Evolutionary conservation across 2,888 invertebrate genomes (phyloP), one percentile per base, ranked within the genome.

Genomic region (Steromphala cineraria): DNA sequence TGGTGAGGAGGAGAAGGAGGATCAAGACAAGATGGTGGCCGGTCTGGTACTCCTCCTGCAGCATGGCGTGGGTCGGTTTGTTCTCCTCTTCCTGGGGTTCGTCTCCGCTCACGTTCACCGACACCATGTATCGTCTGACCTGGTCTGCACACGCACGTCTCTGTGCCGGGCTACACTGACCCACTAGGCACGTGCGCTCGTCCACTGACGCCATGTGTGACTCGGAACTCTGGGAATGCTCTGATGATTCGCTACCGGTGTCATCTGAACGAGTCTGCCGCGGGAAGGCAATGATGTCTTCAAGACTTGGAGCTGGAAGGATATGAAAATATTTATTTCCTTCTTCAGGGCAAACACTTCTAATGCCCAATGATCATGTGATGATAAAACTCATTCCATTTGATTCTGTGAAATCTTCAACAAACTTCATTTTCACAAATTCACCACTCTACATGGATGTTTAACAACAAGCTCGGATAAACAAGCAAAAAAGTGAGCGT

Each of bases 21-120:
- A 98, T 94, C 71, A 98, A 94, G 40, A 97, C 96, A 46, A 97
- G 95, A 92, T 98, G 98, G 84, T 96, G 95, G 84, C 85, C 85
- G 7, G 89, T 87, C 84, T 92, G 92, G 80, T 89, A 91, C 56
- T 90, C 90, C 81, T 91, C 90, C 46, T 80, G 83, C n/a, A 81
- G 62, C 77, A 80, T 75, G 21, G 79, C 79, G 13, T 77, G 40
- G 0, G 82, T 53, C 8, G 79, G 79, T 52, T 76, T 75, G 0
- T 56, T 78, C 40, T 78, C 81, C 40, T 76, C 79, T 10, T 84
- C 28, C 84, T 87, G 80, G 10, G 79, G 79, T 24, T 67, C 53
- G 53, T 80, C 80, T n/a, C 19, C n/a, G 13, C 36, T 21, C 8
- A 75, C 31, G 17, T 82, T 79, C 13, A 82, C 78, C 13, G 76